Conservation (phyloP, 2,113 vertebrate genomes). For the Mugil cephalus region DNA sequence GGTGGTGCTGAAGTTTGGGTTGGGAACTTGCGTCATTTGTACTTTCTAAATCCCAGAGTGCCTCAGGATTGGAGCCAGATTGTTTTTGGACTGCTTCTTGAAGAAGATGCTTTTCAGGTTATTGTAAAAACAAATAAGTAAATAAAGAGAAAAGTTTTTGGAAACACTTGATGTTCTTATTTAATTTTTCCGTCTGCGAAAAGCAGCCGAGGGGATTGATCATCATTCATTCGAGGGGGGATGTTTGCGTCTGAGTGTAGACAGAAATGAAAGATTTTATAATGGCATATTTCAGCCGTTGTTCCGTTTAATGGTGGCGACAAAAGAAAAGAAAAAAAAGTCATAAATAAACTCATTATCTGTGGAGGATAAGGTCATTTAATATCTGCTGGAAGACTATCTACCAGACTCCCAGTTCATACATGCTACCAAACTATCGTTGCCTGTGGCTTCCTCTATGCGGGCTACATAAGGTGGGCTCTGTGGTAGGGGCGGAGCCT, state of each 20-base stretch:
- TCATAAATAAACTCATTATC: too few relatives aligned
- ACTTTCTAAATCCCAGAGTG: slow-evolving; percentile 16
- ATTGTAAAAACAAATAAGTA: not conserved
- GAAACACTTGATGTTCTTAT: not conserved
- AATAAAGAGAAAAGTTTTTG: not conserved
- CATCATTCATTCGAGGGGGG: not conserved
- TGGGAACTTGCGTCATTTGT: not conserved
- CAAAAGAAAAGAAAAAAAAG: too few relatives aligned
- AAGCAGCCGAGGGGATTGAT: not conserved
- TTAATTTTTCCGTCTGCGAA: not conserved
- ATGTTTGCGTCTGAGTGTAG: not conserved
- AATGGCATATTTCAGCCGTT: too few relatives aligned
- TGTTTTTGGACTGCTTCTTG: too few relatives aligned
- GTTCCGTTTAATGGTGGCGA: too few relatives aligned
- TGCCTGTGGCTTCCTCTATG: too few relatives aligned
- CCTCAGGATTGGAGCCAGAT: not conserved
- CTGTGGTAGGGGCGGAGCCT: too few relatives aligned
- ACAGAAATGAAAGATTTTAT: not conserved
- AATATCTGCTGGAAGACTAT: too few relatives aligned
- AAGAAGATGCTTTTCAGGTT: not conserved
- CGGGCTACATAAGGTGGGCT: too few relatives aligned
- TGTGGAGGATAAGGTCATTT: too few relatives aligned
- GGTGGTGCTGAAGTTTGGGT: not conserved
- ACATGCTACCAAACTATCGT: too few relatives aligned
- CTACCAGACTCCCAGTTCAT: too few relatives aligned